Evolutionary conservation across 2,113 vertebrate species (phyloP), one percentile per base, ranked within the genome.

Genomic region (Ciconia boyciana): DNA sequence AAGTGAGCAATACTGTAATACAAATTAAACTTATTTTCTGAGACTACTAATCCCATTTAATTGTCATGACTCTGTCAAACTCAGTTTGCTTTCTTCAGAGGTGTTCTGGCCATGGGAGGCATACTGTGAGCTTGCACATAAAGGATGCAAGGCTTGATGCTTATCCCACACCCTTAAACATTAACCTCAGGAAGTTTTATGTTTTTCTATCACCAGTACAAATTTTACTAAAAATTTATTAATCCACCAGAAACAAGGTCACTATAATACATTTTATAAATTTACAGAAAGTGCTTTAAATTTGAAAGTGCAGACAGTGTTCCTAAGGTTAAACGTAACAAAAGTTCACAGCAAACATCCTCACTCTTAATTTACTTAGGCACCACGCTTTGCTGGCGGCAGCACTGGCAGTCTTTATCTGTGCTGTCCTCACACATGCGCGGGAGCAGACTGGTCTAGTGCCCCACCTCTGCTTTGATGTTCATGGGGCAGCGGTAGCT

Each of bases 11-110:
- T 54, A 55, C n/a, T 36, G 32, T 54, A 82, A 78, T 72, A 62
- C 83, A 89, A 91, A 68, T 72, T 22, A 70, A 36, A 34, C 31
- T n/a, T 69, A 41, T 79, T 93, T 96, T 85, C 84, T 41, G 49
- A 85, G 58, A 54, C 54, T 49, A 54, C 74, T 70, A 79, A 97
- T 85, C 44, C 57, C n/a, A 82, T 69, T 79, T 76, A 77, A 70
- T 75, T 15, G 25, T 70, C 34, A 3, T 7, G 54, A 87, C 61
- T 79, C 58, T 83, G 29, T 62, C 74, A 82, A 78, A 87, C 49
- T 87, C 58, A 13, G 12, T 69, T 83, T 84, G 61, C 58, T 92
- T 74, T 69, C 65, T 78, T 87, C 58, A 88, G 75, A 62, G 51
- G n/a, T 44, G 9, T 70, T 83, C 49, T 46, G 41, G 70, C 72